Conservation (phyloP, 2,113 vertebrate genomes). For the Ceyx melanurus region DNA sequence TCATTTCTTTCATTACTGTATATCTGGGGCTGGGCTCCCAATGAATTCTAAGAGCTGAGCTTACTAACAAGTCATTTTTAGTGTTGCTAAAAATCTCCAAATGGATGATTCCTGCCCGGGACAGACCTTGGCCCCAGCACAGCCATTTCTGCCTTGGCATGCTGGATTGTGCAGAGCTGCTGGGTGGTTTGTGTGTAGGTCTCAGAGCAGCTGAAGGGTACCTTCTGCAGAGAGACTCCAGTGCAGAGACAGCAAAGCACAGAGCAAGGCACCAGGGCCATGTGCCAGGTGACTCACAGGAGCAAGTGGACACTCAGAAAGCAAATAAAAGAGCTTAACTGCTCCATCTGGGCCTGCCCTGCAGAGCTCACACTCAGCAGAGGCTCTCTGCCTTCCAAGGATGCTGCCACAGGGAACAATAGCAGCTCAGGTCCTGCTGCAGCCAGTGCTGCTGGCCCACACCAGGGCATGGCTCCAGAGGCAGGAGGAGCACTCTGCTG, state of each 20-base stretch:
- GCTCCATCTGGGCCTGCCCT: neutral
- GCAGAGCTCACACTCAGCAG: neutral
- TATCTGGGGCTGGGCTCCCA: neutral
- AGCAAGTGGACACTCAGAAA: neutral
- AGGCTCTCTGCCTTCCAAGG: neutral
- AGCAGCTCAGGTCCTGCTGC: neutral
- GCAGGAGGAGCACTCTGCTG: neutral
- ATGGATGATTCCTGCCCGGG: slow-evolving; percentile 25
- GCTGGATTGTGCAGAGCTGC: neutral
- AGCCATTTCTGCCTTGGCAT: slow-evolving; percentile 35
- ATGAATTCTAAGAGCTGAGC: neutral
- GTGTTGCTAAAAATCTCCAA: neutral
- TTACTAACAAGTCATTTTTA: neutral
- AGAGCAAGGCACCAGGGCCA: neutral
- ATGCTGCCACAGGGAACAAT: neutral
- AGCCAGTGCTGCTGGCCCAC: neutral
- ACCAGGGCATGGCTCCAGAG: neutral
- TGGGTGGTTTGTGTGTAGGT: neutral
- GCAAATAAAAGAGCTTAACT: neutral
- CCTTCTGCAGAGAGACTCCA: neutral
- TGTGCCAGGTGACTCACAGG: neutral
- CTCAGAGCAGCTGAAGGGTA: neutral
- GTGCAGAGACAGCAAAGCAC: neutral
- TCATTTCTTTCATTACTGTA: neutral
- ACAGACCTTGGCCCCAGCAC: slow-evolving; percentile 6